A percentile compares a stretch with the other conserved stretches of the same genome.
Evolutionary conservation across 2,888 invertebrate genomes (phyloP).

Genomic region (Hemistola chrysoprasaria): DNA sequence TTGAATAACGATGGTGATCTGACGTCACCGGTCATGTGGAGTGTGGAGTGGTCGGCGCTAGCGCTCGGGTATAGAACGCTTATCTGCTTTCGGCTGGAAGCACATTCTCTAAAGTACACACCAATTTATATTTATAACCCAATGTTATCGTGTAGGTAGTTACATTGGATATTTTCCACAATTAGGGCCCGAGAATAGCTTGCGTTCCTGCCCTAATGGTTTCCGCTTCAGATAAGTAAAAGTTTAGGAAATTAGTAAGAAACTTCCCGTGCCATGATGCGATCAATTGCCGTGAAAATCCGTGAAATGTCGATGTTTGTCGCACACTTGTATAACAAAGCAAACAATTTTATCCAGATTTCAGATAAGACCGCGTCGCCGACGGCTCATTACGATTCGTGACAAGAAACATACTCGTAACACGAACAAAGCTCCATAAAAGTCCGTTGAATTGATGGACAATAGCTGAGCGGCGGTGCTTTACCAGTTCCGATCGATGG

Average conservation of each 20-base stretch:
- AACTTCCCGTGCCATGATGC: background rate
- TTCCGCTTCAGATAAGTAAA: constrained; percentile 16
- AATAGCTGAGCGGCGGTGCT: constrained; percentile 29
- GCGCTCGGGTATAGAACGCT: constrained; percentile 28
- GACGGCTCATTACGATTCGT: constrained; percentile 12
- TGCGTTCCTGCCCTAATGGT: constrained; percentile 23
- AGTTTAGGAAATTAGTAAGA: constrained; percentile 2
- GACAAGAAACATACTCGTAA: constrained; percentile 9
- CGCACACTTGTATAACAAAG: background rate
- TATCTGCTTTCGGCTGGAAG: constrained; percentile 62
- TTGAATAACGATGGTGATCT: constrained; percentile 29
- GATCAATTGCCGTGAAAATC: background rate
- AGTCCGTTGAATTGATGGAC: constrained; percentile 12
- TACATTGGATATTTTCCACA: constrained; percentile 28
- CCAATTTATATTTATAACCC: constrained; percentile 48
- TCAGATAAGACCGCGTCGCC: constrained; percentile 5
- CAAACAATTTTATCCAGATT: constrained; percentile 5
- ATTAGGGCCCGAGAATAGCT: constrained; percentile 25
- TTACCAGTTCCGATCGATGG: constrained; percentile 32
- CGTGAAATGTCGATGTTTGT: background rate
- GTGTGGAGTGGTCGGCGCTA: constrained; percentile 36
- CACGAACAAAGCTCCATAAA: constrained; percentile 13
- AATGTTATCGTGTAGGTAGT: constrained; percentile 38
- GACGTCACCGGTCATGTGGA: constrained; percentile 53
- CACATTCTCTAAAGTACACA: constrained; percentile 52